These are phyloP conservation scores for Chelonus insularis DNA, from an alignment of 1,140 invertebrate genomes.

Conservation along the genomic window DNA sequence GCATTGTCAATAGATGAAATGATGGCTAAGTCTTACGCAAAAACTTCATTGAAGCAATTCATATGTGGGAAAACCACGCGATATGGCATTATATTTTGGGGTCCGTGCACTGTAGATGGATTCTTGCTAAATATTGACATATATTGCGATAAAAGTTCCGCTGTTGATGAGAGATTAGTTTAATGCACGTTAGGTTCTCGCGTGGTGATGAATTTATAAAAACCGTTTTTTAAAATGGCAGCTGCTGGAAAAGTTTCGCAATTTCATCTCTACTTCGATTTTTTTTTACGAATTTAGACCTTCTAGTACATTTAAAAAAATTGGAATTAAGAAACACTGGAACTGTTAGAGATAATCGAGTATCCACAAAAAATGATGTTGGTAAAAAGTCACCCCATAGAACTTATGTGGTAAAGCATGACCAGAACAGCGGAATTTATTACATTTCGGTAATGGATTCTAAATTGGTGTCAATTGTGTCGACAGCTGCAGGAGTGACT, in stretches of 20 bases:
- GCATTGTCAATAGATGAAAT: conserved; percentile 44
- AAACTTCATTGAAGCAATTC: conserved; percentile 44
- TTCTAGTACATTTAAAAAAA: conserved; percentile 23
- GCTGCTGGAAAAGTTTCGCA: conserved; percentile 14
- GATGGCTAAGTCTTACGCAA: conserved; percentile 48
- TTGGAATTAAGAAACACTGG: conserved; percentile 24
- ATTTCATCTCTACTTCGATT: conserved; percentile 27
- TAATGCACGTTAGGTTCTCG: conserved; percentile 25
- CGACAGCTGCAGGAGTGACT: conserved; percentile 18
- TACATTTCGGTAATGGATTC: conserved; percentile 28
- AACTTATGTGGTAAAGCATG: not conserved
- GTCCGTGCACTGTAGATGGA: conserved; percentile 39
- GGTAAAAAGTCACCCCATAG: no score
- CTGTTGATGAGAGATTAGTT: conserved; percentile 7
- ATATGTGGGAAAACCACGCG: conserved; percentile 43
- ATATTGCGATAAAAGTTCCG: conserved; percentile 42
- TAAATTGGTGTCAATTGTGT: conserved; percentile 26
- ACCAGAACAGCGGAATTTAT: conserved; percentile 17
- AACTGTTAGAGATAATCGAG: conserved; percentile 5
- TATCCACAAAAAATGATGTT: no score
- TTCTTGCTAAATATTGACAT: conserved; percentile 45
- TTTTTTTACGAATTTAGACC: conserved; percentile 26
- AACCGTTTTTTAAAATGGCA: conserved; percentile 21
- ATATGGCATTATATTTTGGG: conserved; percentile 49
- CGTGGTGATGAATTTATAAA: conserved; percentile 26